Evolutionary conservation across 2,797 vertebrate species (phyloP).

Genomic region (Odontamblyopus rebecca): DNA sequence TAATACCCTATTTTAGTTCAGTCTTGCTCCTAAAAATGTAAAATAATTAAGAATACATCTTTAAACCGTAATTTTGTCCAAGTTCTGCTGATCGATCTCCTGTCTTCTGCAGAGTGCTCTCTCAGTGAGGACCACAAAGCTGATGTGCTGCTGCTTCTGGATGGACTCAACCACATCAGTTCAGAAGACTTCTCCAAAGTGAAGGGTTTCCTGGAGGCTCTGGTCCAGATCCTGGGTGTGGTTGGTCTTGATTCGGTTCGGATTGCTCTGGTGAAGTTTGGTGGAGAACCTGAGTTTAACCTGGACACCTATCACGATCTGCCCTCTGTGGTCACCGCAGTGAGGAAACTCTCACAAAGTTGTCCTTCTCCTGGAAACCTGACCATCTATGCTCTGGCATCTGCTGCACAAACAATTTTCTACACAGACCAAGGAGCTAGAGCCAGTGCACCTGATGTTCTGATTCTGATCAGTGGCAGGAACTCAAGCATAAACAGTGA

Average conservation of each 20-base stretch:
- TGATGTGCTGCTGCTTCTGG: background rate
- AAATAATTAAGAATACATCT: too few relatives aligned
- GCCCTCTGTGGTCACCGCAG: background rate
- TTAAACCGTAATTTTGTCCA: too few relatives aligned
- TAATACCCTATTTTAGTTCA: too few relatives aligned
- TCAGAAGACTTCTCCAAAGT: background rate
- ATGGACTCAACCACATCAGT: constrained; percentile 1
- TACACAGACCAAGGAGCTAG: background rate
- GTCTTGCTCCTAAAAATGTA: too few relatives aligned
- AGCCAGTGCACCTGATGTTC: background rate
- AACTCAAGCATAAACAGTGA: background rate
- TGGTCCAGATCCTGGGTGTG: background rate
- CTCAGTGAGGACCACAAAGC: background rate
- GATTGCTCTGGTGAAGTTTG: background rate
- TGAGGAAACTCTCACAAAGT: background rate
- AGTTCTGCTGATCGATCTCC: background rate
- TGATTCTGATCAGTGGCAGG: background rate
- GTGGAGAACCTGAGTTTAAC: background rate
- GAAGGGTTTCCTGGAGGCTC: background rate
- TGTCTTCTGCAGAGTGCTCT: background rate
- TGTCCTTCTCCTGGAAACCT: background rate
- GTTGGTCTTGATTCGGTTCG: background rate
- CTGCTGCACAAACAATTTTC: background rate
- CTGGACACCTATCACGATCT: background rate
- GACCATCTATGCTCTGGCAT: background rate